These are phyloP conservation scores for Lepidothrix coronata DNA, from an alignment of 2,113 vertebrate genomes.

Conservation along the genomic window DNA sequence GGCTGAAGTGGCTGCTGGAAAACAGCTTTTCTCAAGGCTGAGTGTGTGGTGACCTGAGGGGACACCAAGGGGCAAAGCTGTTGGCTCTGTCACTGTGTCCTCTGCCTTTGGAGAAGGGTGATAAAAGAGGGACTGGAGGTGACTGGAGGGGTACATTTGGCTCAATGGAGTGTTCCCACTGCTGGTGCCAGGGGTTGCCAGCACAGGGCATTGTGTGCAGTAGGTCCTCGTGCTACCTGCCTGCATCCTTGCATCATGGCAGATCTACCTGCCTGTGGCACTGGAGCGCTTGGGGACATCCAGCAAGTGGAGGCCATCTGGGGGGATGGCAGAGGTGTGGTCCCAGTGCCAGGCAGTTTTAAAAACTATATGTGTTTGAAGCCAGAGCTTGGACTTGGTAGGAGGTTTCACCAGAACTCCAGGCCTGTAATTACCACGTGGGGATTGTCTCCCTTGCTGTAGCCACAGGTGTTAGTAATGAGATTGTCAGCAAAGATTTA, in stretches of 20 bases:
- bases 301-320: background rate
- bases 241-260: accelerated
- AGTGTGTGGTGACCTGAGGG: background rate
- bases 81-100: background rate
- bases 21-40: background rate
- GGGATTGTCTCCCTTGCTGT: accelerated
- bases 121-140: background rate
- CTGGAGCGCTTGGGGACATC: background rate
- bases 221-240: background rate
- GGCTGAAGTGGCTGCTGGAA: background rate
- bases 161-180: background rate
- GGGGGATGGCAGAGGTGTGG: background rate
- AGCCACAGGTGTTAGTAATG: accelerated
- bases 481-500: background rate
- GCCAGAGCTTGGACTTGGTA: background rate
- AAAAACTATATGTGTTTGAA: background rate
- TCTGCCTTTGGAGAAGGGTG: background rate
- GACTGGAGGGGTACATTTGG: background rate
- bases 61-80: accelerated
- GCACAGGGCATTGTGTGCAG: background rate
- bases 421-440: accelerated
- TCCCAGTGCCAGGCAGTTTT: background rate
- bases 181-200: background rate
- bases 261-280: accelerated
- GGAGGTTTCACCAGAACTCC: background rate